These are phyloP conservation scores for Buceros bicornis DNA, from an alignment of 2,797 vertebrate species.

Conservation along the genomic window DNA sequence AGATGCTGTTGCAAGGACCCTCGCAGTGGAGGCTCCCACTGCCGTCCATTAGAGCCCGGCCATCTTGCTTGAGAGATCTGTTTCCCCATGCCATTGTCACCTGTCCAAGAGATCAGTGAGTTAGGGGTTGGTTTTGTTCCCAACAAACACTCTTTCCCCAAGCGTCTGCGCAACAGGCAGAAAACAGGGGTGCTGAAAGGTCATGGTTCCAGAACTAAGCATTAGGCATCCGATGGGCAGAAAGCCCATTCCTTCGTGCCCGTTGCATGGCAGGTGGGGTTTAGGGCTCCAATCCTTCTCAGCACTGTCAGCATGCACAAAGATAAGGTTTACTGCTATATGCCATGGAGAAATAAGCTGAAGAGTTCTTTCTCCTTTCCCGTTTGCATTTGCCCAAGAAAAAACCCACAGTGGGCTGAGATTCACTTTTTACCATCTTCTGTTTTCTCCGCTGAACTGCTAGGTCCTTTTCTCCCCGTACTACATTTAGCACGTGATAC, in stretches of 20 bases:
- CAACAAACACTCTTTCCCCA: background rate
- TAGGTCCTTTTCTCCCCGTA: background rate
- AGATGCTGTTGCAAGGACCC: background rate
- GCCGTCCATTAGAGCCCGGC: fast-evolving
- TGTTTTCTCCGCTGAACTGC: background rate
- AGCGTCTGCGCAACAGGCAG: background rate
- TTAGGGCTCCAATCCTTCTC: background rate
- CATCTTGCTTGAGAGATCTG: background rate
- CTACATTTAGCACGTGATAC: conserved; percentile 2
- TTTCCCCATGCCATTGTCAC: background rate
- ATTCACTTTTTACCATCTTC: background rate
- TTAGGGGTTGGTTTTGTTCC: background rate
- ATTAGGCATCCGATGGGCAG: background rate
- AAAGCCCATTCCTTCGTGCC: background rate
- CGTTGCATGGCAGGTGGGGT: background rate
- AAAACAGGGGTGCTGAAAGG: background rate
- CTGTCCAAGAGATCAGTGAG: background rate
- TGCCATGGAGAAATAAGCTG: background rate
- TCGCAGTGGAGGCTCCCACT: background rate
- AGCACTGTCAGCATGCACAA: too few species aligned
- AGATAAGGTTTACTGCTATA: background rate
- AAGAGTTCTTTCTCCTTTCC: background rate
- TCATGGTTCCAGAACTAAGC: background rate
- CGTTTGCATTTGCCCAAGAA: background rate
- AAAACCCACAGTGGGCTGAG: background rate